Evolutionary conservation across 2,888 invertebrate species (phyloP), one percentile per base, ranked within the genome.

Genomic region (Zonitis immaculata): DNA sequence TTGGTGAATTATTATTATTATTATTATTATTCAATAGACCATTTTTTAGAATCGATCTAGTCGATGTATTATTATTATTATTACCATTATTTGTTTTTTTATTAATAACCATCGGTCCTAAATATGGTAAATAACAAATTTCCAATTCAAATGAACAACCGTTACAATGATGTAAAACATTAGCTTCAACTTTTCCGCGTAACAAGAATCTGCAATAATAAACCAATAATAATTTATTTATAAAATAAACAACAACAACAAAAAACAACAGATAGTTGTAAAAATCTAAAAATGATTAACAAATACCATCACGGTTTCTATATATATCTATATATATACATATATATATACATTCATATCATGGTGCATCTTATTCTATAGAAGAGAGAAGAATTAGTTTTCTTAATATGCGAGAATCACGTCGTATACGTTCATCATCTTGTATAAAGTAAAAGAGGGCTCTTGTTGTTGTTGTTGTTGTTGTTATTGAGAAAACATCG

Each of bases 61-160:
- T 66, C 0, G 72, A 68, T 2, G 72, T 70, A 20, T 54, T 60
- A 22, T 45, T 12, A 32, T 42, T 28, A 42, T 42, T 7, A 44
- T 42, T n/a, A n/a, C n/a, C n/a, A n/a, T n/a, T n/a, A n/a, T n/a
- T n/a, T n/a, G n/a, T n/a, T n/a, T n/a, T n/a, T n/a, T n/a, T n/a
- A n/a, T n/a, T n/a, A n/a, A n/a, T n/a, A n/a, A n/a, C n/a, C 1
- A 55, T 42, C 3, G 53, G 51, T 2, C 62, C 73, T 56, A 77
- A 63, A 30, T 74, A 72, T 11, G 80, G 79, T 11, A 83, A 66
- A 54, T 78, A 75, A 60, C 82, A 82, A 28, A 82, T 85, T 73
- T 90, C 89, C 62, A 90, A 72, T 70, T 89, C 88, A 69, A 90
- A 89, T 0, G 85, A 85, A 60, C 80, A 80, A 59, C 73, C 65